phyloP scores from a whole-genome alignment of 2,113 vertebrate genomes.

The Grus americana region DNA sequence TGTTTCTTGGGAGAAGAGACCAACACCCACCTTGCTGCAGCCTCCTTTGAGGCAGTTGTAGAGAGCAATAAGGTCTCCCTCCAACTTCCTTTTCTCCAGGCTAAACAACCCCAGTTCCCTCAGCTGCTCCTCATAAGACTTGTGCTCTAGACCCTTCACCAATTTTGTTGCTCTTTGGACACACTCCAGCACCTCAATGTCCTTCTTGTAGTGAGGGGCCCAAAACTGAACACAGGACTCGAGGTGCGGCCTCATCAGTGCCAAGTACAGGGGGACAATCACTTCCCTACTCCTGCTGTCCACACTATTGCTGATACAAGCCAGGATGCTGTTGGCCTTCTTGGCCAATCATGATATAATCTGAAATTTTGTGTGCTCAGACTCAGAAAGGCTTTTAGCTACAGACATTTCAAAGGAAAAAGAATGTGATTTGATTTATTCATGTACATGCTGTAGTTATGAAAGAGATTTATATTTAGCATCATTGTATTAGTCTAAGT shows the following conservation, averaged over 20 bases:
- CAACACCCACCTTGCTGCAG: background rate
- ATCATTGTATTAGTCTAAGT: background rate
- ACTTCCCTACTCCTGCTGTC: background rate
- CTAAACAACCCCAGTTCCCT: background rate
- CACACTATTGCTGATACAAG: background rate
- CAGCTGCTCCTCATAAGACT: background rate
- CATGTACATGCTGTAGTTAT: background rate
- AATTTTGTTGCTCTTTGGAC: fast-evolving
- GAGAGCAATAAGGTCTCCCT: background rate
- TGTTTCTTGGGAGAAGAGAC: background rate
- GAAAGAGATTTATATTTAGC: background rate
- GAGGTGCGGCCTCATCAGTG: background rate
- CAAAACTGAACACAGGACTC: background rate
- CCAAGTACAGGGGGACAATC: background rate
- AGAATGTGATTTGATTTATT: background rate
- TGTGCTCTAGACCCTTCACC: too few species aligned
- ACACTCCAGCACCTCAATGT: background rate
- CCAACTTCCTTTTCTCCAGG: background rate
- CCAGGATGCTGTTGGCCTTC: background rate
- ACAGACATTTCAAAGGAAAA: background rate
- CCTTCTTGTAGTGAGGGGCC: background rate
- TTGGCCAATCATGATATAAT: background rate
- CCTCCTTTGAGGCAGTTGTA: background rate
- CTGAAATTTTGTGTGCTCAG: background rate
- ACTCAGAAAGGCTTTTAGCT: background rate